These are phyloP conservation scores for Diogma glabrata DNA, from an alignment of 2,888 invertebrate species.

Conservation along the genomic window DNA sequence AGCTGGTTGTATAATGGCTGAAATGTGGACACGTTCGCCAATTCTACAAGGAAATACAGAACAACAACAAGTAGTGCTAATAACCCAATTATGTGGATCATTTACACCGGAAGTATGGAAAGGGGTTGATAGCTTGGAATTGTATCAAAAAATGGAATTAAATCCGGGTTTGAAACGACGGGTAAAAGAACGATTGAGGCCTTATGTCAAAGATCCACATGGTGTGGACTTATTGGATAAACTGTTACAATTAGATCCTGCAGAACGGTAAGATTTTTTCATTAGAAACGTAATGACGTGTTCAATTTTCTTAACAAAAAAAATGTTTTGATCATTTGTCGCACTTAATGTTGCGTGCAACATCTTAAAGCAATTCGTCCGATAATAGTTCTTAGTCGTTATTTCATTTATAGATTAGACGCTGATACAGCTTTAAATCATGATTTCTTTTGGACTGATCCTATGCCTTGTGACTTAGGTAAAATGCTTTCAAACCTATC, in stretches of 20 bases:
- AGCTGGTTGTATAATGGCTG: conserved; percentile 99
- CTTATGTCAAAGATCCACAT: conserved; percentile 81
- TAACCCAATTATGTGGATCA: conserved; percentile 92
- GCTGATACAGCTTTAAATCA: conserved; percentile 91
- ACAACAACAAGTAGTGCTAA: conserved; percentile 88
- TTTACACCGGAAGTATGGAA: conserved; percentile 90
- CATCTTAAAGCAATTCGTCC: no score
- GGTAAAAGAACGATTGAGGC: conserved; percentile 72
- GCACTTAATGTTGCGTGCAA: no score
- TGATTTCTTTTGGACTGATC: conserved; percentile 97
- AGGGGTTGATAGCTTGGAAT: conserved; percentile 77
- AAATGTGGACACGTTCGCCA: conserved; percentile 96
- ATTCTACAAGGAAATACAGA: conserved; percentile 96
- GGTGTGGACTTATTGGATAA: conserved; percentile 91
- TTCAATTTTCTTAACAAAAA: no score
- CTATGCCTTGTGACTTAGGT: conserved; percentile 83
- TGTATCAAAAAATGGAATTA: conserved; percentile 79
- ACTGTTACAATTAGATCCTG: conserved; percentile 81
- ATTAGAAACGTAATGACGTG: background rate
- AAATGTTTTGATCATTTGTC: background rate
- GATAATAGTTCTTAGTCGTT: no score
- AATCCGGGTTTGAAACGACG: conserved; percentile 78
- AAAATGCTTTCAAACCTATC: conserved; percentile 87
- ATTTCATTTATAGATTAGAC: conserved; percentile 44
- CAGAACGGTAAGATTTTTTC: conserved; percentile 46